These are phyloP conservation scores for Perdita meconis DNA, from an alignment of 2,888 invertebrate species.

Conservation along the genomic window DNA sequence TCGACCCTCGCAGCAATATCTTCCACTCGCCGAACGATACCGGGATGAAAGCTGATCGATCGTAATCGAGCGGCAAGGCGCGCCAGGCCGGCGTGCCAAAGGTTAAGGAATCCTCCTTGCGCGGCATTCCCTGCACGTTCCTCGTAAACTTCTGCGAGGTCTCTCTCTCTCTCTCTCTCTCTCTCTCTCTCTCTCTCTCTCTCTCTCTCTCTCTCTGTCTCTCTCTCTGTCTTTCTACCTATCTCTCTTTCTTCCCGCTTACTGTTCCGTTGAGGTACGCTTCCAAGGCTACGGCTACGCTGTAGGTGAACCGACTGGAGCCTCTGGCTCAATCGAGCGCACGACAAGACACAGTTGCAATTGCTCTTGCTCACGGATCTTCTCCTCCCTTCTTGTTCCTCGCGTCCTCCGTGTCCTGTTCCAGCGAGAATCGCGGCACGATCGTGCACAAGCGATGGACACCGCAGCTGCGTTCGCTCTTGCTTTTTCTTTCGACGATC, in stretches of 20 bases:
- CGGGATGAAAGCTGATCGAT: constrained; percentile 63
- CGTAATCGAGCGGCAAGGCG: constrained; percentile 65
- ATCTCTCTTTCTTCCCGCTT: not conserved
- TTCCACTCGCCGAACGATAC: constrained; percentile 46
- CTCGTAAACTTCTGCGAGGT: constrained; percentile 61
- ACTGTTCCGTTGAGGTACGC: constrained; percentile 26
- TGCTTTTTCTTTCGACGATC: constrained; percentile 41
- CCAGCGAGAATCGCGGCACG: constrained; percentile 37
- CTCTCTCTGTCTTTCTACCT: too few relatives aligned
- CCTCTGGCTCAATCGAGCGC: constrained; percentile 61
- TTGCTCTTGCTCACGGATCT: constrained; percentile 74
- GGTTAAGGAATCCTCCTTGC: constrained; percentile 68
- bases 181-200: too few relatives aligned
- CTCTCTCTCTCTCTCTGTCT: too few relatives aligned
- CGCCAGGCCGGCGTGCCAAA: constrained; percentile 62
- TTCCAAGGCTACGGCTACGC: constrained; percentile 63
- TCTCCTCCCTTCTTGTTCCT: constrained; percentile 44
- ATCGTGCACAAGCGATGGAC: constrained; percentile 49
- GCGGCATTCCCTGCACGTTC: constrained; percentile 65
- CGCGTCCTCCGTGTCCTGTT: constrained; percentile 35
- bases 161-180: too few relatives aligned
- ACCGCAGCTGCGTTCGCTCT: constrained; percentile 51
- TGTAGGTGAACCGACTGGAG: constrained; percentile 59
- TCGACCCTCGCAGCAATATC: constrained; percentile 54
- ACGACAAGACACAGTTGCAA: constrained; percentile 74